phyloP scores from a whole-genome alignment of 2,888 invertebrate genomes.

The Sesia bembeciformis region DNA sequence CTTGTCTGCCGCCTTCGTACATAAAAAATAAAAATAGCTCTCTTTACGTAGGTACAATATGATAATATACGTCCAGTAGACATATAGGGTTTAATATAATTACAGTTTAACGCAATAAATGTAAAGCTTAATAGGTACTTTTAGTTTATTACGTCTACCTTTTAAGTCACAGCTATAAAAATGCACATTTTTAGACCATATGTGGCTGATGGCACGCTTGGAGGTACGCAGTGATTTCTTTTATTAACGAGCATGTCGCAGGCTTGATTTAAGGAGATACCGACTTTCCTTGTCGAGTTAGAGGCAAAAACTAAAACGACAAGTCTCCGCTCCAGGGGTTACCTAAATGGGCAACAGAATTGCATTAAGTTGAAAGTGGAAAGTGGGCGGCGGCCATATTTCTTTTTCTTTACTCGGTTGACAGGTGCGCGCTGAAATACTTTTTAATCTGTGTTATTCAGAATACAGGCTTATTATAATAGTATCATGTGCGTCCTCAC shows the following conservation, averaged over 20 bases:
- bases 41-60: too few relatives aligned
- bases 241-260: slow-evolving; percentile 34
- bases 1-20: too few relatives aligned
- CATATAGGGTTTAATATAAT: not conserved
- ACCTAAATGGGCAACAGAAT: slow-evolving; percentile 26
- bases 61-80: not conserved
- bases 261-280: slow-evolving; percentile 41
- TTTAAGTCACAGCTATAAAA: slow-evolving; percentile 5
- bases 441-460: too few relatives aligned
- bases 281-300: slow-evolving; percentile 66
- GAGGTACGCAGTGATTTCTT: slow-evolving; percentile 61
- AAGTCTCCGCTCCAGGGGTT: slow-evolving; percentile 7
- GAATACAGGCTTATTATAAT: too few relatives aligned
- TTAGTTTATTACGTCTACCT: not conserved
- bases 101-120: not conserved
- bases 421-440: too few relatives aligned
- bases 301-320: slow-evolving; percentile 39
- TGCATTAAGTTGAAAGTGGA: slow-evolving; percentile 3
- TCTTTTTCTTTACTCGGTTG: too few relatives aligned
- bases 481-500: too few relatives aligned
- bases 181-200: slow-evolving; percentile 51
- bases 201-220: slow-evolving; percentile 42
- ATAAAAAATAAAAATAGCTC: too few relatives aligned
- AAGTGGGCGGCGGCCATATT: not conserved
- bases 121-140: not conserved